Conservation (phyloP, 2,113 vertebrate genomes). For the Peromyscus leucopus region DNA sequence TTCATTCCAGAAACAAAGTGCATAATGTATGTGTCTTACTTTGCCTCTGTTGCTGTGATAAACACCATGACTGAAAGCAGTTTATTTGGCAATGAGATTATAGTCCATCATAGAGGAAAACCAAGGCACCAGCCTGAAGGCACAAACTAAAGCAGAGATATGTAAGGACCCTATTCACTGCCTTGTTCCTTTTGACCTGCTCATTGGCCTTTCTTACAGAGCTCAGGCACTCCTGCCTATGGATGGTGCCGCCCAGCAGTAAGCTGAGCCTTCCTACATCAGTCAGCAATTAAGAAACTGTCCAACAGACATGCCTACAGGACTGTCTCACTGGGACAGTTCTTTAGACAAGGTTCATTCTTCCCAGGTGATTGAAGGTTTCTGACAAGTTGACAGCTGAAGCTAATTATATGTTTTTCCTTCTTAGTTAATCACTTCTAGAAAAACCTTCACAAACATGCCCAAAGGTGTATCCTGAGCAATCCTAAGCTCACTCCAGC, state of each 20-base stretch:
- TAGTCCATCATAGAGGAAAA: too few relatives aligned
- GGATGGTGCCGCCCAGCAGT: fast-evolving
- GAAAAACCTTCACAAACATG: background rate
- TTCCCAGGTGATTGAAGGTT: too few relatives aligned
- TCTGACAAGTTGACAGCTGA: background rate
- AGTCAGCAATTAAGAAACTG: background rate
- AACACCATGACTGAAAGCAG: background rate
- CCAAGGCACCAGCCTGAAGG: background rate
- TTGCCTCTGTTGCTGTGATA: background rate
- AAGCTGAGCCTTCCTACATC: background rate
- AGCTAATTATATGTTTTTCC: background rate
- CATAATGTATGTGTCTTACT: background rate
- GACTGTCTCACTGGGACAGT: background rate
- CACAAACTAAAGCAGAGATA: background rate
- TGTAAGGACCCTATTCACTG: too few relatives aligned
- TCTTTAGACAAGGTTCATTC: background rate
- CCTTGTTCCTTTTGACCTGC: background rate
- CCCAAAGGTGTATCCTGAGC: background rate
- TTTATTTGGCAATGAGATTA: background rate
- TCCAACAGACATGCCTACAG: background rate
- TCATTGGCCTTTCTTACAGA: background rate
- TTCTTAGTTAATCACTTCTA: background rate
- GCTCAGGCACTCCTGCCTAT: background rate
- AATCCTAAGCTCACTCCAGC: background rate
- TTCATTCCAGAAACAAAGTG: background rate